Base-by-base conservation (phyloP, 1,140 invertebrate species). In the Hirudo medicinalis region DNA sequence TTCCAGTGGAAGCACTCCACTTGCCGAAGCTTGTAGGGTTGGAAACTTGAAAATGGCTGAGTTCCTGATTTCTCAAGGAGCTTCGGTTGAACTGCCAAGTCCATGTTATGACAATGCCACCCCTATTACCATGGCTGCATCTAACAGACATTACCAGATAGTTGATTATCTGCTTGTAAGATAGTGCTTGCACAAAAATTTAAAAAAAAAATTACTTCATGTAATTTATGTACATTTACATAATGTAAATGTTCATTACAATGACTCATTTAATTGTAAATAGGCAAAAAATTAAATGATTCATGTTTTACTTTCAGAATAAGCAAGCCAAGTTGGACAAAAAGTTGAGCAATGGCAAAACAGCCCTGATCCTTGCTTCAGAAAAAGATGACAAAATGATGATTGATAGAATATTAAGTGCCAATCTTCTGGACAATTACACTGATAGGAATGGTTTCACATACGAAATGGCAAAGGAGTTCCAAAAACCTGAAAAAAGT, bases 301-400 rank as follows among this genome's bases (percentile, higher is more conserved):
- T 15, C 13, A 49, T 13, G 9, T 49, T 49, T 49, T 49, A 15
- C 11, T 49, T 13, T 49, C 43, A 49, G 43, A 49, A 49, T 17
- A 49, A 49, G 43, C 43, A 49, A 49, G 72, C 69, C 1, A 73
- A 74, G 66, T 57, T 74, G n/a, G 73, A 74, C 66, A 74, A 74
- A 25, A 69, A 54, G 20, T 72, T 72, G 73, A 13, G 40, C 5
- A 70, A 74, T 57, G 73, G 73, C 25, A 60, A 57, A n/a, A 68
- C 70, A 13, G 73, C 70, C n/a, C 66, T 74, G 25, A 63, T 74
- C 20, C 71, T 63, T 36, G 70, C 73, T 4, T 25, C 70, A 15
- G 70, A 68, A 36, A 67, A 55, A 0, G 36, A 57, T 9, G 73
- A 74, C 70, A 54, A 32, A 49, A 36, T 19, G 54, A 71, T 74